phyloP scores from a whole-genome alignment of 2,797 vertebrate genomes.

The Takifugu rubripes region DNA sequence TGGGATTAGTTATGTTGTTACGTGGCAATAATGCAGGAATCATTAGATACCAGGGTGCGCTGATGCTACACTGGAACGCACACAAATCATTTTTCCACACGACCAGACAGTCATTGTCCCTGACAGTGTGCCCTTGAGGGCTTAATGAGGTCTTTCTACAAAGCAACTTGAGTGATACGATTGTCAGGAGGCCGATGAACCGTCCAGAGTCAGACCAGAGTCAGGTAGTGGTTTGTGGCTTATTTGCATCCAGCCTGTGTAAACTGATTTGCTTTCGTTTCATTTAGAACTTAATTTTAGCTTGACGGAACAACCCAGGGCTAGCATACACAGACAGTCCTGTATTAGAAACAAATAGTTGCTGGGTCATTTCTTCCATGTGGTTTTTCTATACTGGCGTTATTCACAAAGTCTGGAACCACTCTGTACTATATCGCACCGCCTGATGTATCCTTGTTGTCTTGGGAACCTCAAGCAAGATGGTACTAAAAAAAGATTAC shows the following conservation, averaged over 20 bases:
- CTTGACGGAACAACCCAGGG: too few relatives aligned
- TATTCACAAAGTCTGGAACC: too few relatives aligned
- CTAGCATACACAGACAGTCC: too few relatives aligned
- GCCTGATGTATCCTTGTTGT: too few relatives aligned
- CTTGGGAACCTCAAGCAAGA: too few relatives aligned
- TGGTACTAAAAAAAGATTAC: too few relatives aligned
- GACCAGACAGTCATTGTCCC: slow-evolving; percentile 28
- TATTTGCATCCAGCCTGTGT: slow-evolving; percentile 19
- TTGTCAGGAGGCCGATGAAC: slow-evolving; percentile 50
- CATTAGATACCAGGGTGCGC: slow-evolving; percentile 21
- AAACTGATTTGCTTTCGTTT: not conserved
- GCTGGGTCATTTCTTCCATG: too few relatives aligned
- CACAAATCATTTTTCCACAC: slow-evolving; percentile 36
- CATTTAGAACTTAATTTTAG: too few relatives aligned
- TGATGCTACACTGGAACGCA: slow-evolving; percentile 16
- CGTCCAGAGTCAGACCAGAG: slow-evolving; percentile 30
- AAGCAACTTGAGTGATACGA: slow-evolving; percentile 37
- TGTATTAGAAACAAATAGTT: too few relatives aligned
- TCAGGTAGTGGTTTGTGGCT: slow-evolving; percentile 8
- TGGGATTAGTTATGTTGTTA: slow-evolving; percentile 43
- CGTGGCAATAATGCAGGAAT: slow-evolving; percentile 38
- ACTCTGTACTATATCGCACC: too few relatives aligned
- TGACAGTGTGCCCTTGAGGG: slow-evolving; percentile 50
- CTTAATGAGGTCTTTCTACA: slow-evolving; percentile 58
- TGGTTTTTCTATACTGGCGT: too few relatives aligned